These are phyloP conservation scores for Ptilonorhynchus violaceus DNA, from an alignment of 2,113 vertebrate genomes.

Conservation along the genomic window DNA sequence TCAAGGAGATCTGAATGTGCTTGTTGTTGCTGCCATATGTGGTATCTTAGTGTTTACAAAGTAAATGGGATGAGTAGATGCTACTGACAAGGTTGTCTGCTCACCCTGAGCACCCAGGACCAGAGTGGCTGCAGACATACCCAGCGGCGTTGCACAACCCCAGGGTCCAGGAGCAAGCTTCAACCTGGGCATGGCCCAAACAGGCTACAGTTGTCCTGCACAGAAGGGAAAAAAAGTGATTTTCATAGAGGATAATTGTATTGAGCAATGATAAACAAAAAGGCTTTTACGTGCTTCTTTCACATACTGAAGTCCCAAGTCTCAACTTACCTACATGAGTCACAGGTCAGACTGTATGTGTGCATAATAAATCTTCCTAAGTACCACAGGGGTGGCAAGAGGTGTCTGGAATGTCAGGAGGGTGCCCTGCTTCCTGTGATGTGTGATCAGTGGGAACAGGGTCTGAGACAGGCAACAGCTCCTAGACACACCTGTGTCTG, in stretches of 20 bases:
- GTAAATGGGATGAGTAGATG: not conserved
- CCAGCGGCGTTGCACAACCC: accelerated
- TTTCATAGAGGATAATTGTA: not conserved
- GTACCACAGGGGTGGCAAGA: not conserved
- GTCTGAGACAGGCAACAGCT: not conserved
- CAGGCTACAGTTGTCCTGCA: not conserved
- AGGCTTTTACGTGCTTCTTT: not conserved
- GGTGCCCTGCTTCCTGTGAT: not conserved
- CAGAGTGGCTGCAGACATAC: not conserved
- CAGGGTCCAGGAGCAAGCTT: not conserved
- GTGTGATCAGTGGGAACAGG: accelerated
- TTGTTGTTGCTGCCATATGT: not conserved
- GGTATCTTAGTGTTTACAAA: not conserved
- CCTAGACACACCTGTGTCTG: not conserved
- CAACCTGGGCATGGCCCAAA: not conserved
- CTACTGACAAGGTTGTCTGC: not conserved
- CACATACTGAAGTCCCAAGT: not conserved
- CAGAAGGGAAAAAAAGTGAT: not conserved
- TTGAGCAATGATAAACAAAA: slow-evolving; percentile 9
- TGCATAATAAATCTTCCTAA: not conserved
- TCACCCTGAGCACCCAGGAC: not conserved
- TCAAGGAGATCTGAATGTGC: not conserved
- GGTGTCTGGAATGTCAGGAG: not conserved
- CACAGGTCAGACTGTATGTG: not conserved
- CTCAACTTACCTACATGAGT: not conserved